These are phyloP conservation scores for Vesta saturnalis DNA, from an alignment of 2,888 invertebrate genomes.

Conservation along the genomic window DNA sequence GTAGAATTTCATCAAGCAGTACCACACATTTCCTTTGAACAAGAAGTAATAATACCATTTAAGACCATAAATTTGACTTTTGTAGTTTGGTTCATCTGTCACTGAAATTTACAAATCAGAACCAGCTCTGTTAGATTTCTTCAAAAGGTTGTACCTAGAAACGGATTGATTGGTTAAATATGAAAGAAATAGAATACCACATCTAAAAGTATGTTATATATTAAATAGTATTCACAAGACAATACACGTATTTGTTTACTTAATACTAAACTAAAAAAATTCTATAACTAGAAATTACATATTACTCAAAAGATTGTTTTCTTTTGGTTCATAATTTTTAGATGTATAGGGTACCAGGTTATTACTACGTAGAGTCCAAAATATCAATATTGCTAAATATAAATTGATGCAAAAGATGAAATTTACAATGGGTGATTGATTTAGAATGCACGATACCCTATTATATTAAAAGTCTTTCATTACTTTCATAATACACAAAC, in stretches of 20 bases:
- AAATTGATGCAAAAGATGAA: constrained; percentile 30
- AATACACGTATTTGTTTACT: constrained; percentile 60
- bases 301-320: constrained; percentile 38
- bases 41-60: too few relatives aligned
- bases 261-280: constrained; percentile 60
- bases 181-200: constrained; percentile 7
- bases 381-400: constrained; percentile 36
- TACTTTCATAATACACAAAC: constrained; percentile 32
- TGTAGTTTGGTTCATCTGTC: too few relatives aligned
- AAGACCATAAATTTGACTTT: too few relatives aligned
- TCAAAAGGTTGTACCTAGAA: too few relatives aligned
- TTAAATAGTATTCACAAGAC: constrained; percentile 62
- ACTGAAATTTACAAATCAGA: too few relatives aligned
- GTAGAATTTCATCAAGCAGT: too few relatives aligned
- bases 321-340: constrained; percentile 31
- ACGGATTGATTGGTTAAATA: neutral
- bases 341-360: constrained; percentile 34
- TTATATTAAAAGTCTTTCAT: constrained; percentile 35
- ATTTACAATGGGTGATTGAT: constrained; percentile 33
- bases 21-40: too few relatives aligned
- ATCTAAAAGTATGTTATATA: constrained; percentile 49
- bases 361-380: constrained; percentile 31
- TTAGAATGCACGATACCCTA: constrained; percentile 35
- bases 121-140: too few relatives aligned
- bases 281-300: constrained; percentile 57